Evolutionary conservation across 2,888 invertebrate genomes (phyloP), one percentile per base, ranked within the genome.

Genomic region (Netelia fuscicornis): DNA sequence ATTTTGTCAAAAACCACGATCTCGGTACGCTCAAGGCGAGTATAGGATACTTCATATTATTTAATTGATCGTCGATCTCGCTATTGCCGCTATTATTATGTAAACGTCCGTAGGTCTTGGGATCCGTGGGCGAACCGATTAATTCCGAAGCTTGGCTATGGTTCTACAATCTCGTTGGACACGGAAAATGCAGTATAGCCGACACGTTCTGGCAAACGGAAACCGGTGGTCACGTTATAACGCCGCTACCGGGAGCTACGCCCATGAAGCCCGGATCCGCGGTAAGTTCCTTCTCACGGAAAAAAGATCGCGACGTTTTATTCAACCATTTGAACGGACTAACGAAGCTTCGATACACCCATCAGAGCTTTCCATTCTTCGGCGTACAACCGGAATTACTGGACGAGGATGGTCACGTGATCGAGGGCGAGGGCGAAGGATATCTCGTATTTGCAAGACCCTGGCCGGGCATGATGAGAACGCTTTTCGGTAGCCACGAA

Each of bases 121-220:
- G 99, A 77, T 99, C 98, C 85, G 99, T 99, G 0, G 99, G 99
- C 0, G 99, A 99, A 94, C 99, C 99, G 0, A 99, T 99, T 88
- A 99, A 99, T 94, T 97, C 99, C 0, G 99, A 99, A 94, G 99
- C 99, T 0, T 99, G 99, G 99, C 94, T 97, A 70, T 99, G 99
- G 99, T 99, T 98, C 94, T 97, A 98, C 93, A 95, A 96, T 88
- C 92, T 96, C 44, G 96, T 99, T 37, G 99, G 99, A 3, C 95
- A 96, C 85, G 96, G 96, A 67, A 96, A 96, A 86, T 98, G 98
- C 94, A 98, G 99, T 78, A 97, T 99, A 91, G 98, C 98, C 0
- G 99, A 99, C 93, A 99, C 99, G 0, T 99, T 98, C 94, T 99
- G 99, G 99, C 99, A 99, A 95, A 99, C 99, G 0, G 99, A 99